A percentile compares a stretch with the other conserved stretches of the same genome.
Conservation (phyloP, 2,113 vertebrate genomes). For the Eptesicus fuscus region DNA sequence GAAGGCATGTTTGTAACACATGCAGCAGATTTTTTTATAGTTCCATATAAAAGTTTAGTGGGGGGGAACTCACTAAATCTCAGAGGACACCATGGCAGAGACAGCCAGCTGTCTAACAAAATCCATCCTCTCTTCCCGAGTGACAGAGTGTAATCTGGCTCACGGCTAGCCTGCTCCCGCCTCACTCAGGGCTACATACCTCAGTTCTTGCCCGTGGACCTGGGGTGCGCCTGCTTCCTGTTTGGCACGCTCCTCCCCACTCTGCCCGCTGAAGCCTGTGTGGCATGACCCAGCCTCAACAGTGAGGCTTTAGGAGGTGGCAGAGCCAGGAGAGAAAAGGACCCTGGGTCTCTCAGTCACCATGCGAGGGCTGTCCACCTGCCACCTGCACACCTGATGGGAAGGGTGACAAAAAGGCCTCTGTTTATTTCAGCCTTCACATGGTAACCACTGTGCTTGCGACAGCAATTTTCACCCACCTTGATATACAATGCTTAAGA, state of each 20-base stretch:
- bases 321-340: neutral
- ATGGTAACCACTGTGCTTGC: no score
- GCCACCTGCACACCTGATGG: neutral
- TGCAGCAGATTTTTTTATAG: neutral
- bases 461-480: neutral
- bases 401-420: neutral
- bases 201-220: neutral
- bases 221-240: rapidly evolving
- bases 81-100: neutral
- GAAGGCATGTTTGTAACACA: neutral
- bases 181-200: neutral
- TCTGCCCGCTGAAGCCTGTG: neutral
- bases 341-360: neutral
- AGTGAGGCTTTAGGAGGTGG: neutral
- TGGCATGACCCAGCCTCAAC: neutral
- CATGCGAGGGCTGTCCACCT: neutral
- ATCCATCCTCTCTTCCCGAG: neutral
- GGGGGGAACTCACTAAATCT: neutral
- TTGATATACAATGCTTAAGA: neutral
- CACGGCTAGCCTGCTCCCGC: neutral
- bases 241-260: rapidly evolving
- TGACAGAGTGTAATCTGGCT: neutral
- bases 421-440: neutral
- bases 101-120: neutral
- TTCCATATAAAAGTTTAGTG: neutral